Base-by-base conservation (phyloP, 1,140 invertebrate species). In the Eupristina koningsbergeri region DNA sequence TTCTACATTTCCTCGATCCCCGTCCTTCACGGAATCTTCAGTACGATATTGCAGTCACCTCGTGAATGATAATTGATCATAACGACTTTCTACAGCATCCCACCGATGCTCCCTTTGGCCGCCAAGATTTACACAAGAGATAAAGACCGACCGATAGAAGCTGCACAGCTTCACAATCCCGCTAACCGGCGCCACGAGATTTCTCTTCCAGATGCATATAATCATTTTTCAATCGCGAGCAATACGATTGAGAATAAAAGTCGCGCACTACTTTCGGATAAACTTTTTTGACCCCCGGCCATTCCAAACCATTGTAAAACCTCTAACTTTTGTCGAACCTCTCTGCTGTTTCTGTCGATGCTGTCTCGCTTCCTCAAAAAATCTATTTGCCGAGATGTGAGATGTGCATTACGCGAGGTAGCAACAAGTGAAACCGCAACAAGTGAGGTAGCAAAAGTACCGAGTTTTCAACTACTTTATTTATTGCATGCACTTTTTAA, bases 191-290 rank as follows among this genome's bases (percentile, higher is more conserved):
- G 53, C 53, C 53, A 58, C 53, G 78, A 64, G 64, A 74, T 81
- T 81, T 81, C 79, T 81, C 79, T n/a, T 58, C 53, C 50, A 31
- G 64, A 80, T 50, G 58, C 39, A 58, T 67, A 71, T 71, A 69
- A 81, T 74, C 80, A 81, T 81, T 81, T 81, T 74, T 81, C 80
- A 81, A 81, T 81, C 39, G 22, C 31, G 31, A 19, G 61, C 61
- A 64, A 26, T 58, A 26, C 53, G 53, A 58, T 9, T 26, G 13
- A 69, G 64, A 39, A 36, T n/a, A 47, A 5, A 22, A 58, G 58
- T 45, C 26, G 36, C 61, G 61, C 41, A 41, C 63, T 50, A 73
- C 53, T 74, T 47, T n/a, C 26, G 45, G 50, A 5, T n/a, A 13
- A n/a, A 34, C 45, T 50, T 36, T 67, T 67, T 34, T 67, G 36